Percentiles rank a stretch among this genome's conserved stretches.
These are phyloP conservation scores for Diprion similis DNA, from an alignment of 1,140 invertebrate species.

Conservation along the genomic window DNA sequence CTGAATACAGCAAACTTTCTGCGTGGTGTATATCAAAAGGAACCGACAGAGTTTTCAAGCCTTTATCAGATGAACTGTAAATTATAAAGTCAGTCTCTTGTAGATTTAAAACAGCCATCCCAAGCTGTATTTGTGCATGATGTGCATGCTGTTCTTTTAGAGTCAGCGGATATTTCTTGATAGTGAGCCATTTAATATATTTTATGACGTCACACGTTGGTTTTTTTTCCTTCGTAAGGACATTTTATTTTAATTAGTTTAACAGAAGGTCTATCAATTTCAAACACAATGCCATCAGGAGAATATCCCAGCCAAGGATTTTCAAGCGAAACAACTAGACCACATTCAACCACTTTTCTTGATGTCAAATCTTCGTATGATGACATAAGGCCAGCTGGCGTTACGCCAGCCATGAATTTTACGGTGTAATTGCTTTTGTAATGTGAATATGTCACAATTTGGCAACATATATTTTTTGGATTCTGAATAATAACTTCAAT, in stretches of 20 bases:
- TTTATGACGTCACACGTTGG: not conserved
- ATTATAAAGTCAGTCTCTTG: constrained; percentile 16
- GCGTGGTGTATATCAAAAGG: constrained; percentile 9
- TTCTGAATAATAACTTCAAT: too few relatives aligned
- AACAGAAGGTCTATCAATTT: not conserved
- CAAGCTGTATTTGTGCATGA: constrained; percentile 19
- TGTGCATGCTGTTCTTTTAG: constrained; percentile 19
- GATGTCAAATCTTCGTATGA: not conserved
- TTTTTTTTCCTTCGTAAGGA: not conserved
- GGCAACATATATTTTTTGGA: too few relatives aligned
- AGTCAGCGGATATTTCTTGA: not conserved
- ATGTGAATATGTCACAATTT: too few relatives aligned
- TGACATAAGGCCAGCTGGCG: too few relatives aligned
- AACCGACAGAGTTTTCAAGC: constrained; percentile 2
- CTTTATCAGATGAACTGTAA: constrained; percentile 14
- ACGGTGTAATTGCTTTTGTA: too few relatives aligned
- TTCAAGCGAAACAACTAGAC: not conserved
- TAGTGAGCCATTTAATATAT: constrained; percentile 10
- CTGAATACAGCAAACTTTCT: constrained; percentile 1
- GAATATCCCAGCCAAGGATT: constrained; percentile 16
- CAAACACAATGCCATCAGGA: constrained; percentile 15
- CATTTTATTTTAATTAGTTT: constrained; percentile 14
- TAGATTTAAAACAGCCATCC: constrained; percentile 24
- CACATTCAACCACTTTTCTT: not conserved
- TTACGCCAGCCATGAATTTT: too few relatives aligned